Conservation (phyloP, 1,140 invertebrate species). For the Drosophila tani region DNA sequence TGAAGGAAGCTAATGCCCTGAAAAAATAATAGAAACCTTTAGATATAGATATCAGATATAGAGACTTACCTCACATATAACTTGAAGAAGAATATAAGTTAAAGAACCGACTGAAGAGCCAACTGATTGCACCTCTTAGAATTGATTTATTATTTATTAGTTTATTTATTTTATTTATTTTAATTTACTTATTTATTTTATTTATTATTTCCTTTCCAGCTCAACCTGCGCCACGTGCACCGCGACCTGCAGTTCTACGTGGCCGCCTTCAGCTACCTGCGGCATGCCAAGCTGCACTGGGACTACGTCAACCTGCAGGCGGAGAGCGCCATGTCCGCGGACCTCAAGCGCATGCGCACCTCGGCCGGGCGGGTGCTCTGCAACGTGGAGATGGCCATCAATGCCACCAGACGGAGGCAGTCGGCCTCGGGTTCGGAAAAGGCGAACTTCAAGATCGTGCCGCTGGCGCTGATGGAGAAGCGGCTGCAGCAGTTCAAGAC, state of each 20-base stretch:
- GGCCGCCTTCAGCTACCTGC: conserved; percentile 67
- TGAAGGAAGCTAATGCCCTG: no score
- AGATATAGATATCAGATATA: no score
- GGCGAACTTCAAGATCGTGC: conserved; percentile 24
- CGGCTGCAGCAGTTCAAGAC: conserved; percentile 48
- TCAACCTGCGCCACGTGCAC: conserved; percentile 61
- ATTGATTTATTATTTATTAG: no score
- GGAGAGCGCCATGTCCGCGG: conserved; percentile 34
- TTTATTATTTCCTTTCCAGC: conserved; percentile 37
- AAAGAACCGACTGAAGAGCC: no score
- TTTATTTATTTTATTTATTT: not conserved
- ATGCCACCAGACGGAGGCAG: conserved; percentile 30
- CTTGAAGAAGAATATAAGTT: no score
- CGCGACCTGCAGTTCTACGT: conserved; percentile 72
- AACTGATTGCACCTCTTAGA: no score
- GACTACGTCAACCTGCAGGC: conserved; percentile 40
- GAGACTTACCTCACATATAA: no score
- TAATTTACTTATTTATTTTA: no score
- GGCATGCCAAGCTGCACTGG: conserved; percentile 56
- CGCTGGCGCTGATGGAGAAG: conserved; percentile 49
- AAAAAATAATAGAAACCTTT: no score
- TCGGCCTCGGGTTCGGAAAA: not conserved
- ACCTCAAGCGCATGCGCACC: conserved; percentile 41
- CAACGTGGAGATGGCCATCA: conserved; percentile 64
- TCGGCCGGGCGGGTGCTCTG: conserved; percentile 57